Evolutionary conservation across 2,113 vertebrate genomes (phyloP), one percentile per base, ranked within the genome.

Genomic region (Campylomormyrus numenius): DNA sequence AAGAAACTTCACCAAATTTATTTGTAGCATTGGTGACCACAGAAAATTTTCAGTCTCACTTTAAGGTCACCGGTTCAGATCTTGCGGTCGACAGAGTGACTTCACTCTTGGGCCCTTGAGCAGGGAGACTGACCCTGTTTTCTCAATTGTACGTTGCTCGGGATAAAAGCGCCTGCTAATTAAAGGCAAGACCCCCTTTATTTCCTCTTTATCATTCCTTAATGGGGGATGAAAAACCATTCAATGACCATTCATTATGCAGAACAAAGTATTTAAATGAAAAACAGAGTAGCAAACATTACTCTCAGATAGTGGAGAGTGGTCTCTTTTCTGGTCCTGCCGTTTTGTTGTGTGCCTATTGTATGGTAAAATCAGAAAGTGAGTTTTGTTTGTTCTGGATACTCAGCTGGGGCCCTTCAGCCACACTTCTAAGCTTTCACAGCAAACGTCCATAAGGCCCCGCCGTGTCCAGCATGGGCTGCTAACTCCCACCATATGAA

Each of bases 321-420:
- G 62, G 3, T 9, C 11, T 74, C 66, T 74, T 74, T 74, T 56
- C 52, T 53, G 52, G 10, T 74, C 27, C 24, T 27, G 58, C 24
- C 27, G 3, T 10, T 10, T 27, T 70, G n/a, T 31, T 70, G 85
- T 90, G 35, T 91, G 85, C 24, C 31, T 31, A 48, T 15, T 52
- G 46, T 87, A 27, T 39, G 62, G 77, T 2, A 85, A 74, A 88
- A 90, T 90, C 89, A 90, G 74, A 80, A 80, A 39, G n/a, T 35
- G 49, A 46, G 56, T 90, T 91, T 90, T 91, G 91, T 66, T 66
- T 91, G 74, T 91, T 92, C 83, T 89, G 85, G 83, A 62, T 83
- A 46, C 27, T 85, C 86, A 89, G 48, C 74, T 80, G 74, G 13
- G 27, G 86, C 31, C 66, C 88, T 85, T 9, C 66, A 84, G 86